These are phyloP conservation scores for Lagopus muta DNA, from an alignment of 2,113 vertebrate genomes.

Conservation along the genomic window DNA sequence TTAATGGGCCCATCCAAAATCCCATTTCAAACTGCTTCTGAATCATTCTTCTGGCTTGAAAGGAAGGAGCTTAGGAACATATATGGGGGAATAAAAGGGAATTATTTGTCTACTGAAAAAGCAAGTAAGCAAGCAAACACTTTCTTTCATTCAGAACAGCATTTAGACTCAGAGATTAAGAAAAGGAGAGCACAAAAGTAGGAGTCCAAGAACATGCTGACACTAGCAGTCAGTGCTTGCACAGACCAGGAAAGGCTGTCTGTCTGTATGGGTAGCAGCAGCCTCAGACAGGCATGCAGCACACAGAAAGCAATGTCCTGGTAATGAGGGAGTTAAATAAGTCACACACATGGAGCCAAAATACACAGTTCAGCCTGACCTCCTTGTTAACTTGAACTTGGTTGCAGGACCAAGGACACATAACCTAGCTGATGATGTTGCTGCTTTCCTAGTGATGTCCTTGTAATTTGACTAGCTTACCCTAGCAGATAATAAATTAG, in stretches of 20 bases:
- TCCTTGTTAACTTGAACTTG: neutral
- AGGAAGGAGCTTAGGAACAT: neutral
- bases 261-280: neutral
- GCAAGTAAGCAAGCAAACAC: neutral
- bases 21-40: neutral
- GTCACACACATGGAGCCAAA: neutral
- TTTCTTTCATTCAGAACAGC: neutral
- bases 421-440: neutral
- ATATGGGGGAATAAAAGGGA: neutral
- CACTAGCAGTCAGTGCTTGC: neutral
- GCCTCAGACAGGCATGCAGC: neutral
- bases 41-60: neutral
- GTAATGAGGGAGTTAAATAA: neutral
- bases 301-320: neutral
- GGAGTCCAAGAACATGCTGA: neutral
- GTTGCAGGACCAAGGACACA: slow-evolving; percentile 9
- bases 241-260: neutral
- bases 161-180: neutral
- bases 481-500: slow-evolving; percentile 18
- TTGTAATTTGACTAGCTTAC: slow-evolving; percentile 24
- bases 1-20: neutral
- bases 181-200: neutral
- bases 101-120: neutral
- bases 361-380: neutral
- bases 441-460: neutral